Conservation (phyloP, 1,140 invertebrate species). For the Drosophila sturtevanti region DNA sequence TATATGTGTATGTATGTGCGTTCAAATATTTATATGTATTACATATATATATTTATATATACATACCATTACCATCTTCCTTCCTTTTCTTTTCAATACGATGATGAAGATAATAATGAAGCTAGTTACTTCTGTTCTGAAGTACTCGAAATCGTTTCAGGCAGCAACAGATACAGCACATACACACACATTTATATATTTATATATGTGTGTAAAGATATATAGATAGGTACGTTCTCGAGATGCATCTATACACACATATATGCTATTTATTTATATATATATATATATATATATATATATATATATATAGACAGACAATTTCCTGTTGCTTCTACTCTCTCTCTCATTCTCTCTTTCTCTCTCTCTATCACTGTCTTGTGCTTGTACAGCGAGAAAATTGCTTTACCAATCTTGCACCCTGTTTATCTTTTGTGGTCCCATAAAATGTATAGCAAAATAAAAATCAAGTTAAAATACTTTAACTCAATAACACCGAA, state of each 20-base stretch:
- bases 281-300: not conserved
- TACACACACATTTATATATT: conserved; percentile 7
- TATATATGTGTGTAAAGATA: not conserved
- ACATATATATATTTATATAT: not conserved
- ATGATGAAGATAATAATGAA: not conserved
- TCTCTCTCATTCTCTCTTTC: conserved; percentile 3
- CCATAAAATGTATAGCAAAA: conserved; percentile 4
- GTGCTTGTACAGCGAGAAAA: conserved; percentile 18
- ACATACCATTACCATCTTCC: not conserved
- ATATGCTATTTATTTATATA: not conserved
- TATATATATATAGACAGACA: not conserved
- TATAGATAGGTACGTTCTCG: not conserved
- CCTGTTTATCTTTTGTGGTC: conserved; percentile 33
- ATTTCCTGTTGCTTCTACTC: conserved; percentile 53
- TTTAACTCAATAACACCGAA: not conserved
- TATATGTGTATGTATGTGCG: too few species aligned
- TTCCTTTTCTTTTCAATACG: not conserved
- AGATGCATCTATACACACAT: not conserved
- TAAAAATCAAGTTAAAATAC: not conserved
- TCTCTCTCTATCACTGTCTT: conserved; percentile 19
- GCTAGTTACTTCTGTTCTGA: not conserved
- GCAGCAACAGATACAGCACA: conserved; percentile 18
- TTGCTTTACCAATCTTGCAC: conserved; percentile 33
- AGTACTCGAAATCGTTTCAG: conserved; percentile 9
- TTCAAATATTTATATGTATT: not conserved